Evolutionary conservation across 2,113 vertebrate genomes (phyloP).

Genomic region (Plestiodon gilberti): DNA sequence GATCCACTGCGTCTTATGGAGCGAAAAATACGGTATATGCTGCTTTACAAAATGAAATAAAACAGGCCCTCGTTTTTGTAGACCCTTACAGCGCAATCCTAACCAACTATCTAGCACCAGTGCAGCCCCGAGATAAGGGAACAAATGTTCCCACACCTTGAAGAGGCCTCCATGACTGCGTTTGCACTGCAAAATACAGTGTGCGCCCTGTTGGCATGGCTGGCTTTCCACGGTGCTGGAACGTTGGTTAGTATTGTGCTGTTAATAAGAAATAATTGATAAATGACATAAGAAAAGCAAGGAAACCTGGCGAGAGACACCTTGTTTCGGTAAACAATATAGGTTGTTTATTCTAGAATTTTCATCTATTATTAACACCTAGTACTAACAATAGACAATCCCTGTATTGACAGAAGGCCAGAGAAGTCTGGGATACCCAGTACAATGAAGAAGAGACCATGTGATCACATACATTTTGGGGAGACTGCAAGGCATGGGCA

Average conservation of each 20-base stretch:
- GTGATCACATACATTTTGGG: too few species aligned
- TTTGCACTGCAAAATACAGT: too few species aligned
- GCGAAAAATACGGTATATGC: too few species aligned
- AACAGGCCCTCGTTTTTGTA: background rate
- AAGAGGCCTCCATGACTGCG: too few species aligned
- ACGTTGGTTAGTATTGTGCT: too few species aligned
- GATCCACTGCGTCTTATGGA: too few species aligned
- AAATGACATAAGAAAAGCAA: background rate
- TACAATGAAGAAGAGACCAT: background rate
- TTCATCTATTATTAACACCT: background rate
- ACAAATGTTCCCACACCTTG: too few species aligned
- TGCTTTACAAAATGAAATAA: slow-evolving; percentile 16
- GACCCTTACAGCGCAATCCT: too few species aligned
- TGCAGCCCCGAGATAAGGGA: too few species aligned
- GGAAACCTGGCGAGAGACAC: background rate
- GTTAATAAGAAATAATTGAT: background rate
- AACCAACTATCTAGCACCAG: too few species aligned
- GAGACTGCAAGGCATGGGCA: background rate
- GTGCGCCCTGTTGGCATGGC: too few species aligned
- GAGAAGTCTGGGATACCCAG: background rate
- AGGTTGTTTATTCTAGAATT: background rate
- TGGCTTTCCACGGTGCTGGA: too few species aligned
- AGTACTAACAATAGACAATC: background rate
- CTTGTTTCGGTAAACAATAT: background rate
- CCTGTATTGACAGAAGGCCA: background rate